Percentiles rank a stretch among this genome's conserved stretches.
These are phyloP conservation scores for Ophiothrix spiculata DNA, from an alignment of 35 echinoderm and acorn worm species.

Conservation along the genomic window DNA sequence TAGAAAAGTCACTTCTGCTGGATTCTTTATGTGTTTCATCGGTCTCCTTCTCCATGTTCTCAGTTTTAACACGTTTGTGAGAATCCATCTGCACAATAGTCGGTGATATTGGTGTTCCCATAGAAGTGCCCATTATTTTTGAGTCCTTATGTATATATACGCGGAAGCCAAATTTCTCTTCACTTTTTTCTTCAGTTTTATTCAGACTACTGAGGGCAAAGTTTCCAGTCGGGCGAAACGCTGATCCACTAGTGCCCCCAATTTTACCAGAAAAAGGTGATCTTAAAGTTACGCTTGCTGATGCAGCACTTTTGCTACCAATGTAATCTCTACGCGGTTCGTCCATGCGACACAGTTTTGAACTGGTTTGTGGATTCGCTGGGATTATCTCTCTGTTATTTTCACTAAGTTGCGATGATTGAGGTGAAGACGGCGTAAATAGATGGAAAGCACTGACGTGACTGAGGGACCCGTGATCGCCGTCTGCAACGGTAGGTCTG, in stretches of 20 bases:
- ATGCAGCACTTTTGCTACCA: background rate
- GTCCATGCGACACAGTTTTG: conserved; percentile 9
- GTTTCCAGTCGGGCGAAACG: conserved; percentile 15
- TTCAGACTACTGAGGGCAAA: background rate
- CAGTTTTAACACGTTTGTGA: background rate
- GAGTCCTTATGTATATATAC: conserved; percentile 24
- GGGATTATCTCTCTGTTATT: background rate
- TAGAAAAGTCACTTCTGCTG: background rate
- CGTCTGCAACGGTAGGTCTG: background rate
- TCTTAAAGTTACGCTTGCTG: background rate
- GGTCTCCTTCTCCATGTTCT: background rate
- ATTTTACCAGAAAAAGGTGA: background rate
- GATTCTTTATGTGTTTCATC: background rate
- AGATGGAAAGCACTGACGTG: conserved; percentile 27
- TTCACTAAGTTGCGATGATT: background rate
- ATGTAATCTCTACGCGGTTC: background rate
- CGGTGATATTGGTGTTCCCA: background rate
- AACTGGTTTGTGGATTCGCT: background rate
- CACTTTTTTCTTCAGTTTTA: background rate
- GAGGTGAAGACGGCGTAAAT: background rate
- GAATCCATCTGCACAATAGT: too few species aligned
- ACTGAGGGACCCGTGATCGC: background rate
- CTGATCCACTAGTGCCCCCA: conserved; percentile 3
- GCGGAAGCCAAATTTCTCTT: conserved; percentile 27
- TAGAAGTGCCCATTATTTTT: background rate